Conservation (phyloP, 2,888 invertebrate species). For the Loripinus fragilis region DNA sequence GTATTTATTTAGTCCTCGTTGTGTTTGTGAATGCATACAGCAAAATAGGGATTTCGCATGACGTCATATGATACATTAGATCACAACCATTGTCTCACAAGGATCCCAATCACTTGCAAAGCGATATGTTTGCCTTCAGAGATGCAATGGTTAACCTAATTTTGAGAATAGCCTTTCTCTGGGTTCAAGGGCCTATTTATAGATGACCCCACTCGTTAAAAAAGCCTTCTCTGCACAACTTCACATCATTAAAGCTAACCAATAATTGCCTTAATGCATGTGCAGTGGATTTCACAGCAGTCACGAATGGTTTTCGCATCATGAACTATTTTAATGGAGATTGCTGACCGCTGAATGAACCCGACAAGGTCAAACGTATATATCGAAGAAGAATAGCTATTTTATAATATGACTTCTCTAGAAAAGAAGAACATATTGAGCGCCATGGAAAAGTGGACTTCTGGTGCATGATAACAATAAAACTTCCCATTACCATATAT, state of each 20-base stretch:
- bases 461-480: too few relatives aligned
- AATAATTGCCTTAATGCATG: constrained; percentile 12
- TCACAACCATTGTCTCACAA: too few relatives aligned
- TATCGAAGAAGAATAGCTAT: constrained; percentile 11
- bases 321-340: constrained; percentile 18
- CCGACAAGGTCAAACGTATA: constrained; percentile 2
- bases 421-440: background rate
- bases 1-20: too few relatives aligned
- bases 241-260: constrained; percentile 19
- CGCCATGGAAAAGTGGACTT: too few relatives aligned
- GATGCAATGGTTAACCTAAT: too few relatives aligned
- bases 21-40: too few relatives aligned
- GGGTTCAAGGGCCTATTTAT: background rate
- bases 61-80: too few relatives aligned
- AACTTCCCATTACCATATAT: too few relatives aligned
- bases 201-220: constrained; percentile 1
- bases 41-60: too few relatives aligned
- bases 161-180: too few relatives aligned
- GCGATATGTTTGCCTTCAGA: too few relatives aligned
- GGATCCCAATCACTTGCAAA: too few relatives aligned
- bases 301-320: constrained; percentile 16
- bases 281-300: constrained; percentile 3
- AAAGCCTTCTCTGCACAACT: constrained; percentile 8
- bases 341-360: constrained; percentile 12
- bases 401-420: background rate